phyloP scores from a whole-genome alignment of 2,113 vertebrate genomes.

The Paratilapia polleni region DNA sequence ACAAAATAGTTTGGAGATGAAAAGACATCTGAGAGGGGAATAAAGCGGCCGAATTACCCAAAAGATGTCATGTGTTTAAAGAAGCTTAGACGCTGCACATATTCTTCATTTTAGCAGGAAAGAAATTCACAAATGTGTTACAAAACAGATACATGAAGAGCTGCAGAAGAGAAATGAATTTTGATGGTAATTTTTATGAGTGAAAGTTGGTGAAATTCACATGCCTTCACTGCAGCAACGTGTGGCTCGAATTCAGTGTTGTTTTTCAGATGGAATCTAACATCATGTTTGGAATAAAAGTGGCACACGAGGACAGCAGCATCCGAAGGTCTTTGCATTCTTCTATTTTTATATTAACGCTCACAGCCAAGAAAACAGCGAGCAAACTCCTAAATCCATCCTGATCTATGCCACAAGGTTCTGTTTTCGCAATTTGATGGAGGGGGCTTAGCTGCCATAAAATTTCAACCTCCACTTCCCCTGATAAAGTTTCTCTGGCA shows the following conservation, averaged over 20 bases:
- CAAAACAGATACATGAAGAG: conserved; percentile 25
- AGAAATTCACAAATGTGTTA: conserved; percentile 33
- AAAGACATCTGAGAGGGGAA: conserved; percentile 44
- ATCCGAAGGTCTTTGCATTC: conserved; percentile 37
- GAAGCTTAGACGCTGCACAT: conserved; percentile 39
- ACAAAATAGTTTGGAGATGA: conserved; percentile 50
- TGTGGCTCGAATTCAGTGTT: not conserved
- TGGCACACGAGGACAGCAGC: conserved; percentile 33
- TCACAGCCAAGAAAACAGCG: conserved; percentile 36
- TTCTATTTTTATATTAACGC: conserved; percentile 55
- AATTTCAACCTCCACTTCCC: conserved; percentile 67
- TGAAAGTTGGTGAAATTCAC: not conserved
- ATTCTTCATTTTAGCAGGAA: conserved; percentile 22
- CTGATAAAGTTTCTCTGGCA: conserved; percentile 64
- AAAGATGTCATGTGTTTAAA: conserved; percentile 61
- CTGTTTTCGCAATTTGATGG: conserved; percentile 68
- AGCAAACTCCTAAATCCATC: conserved; percentile 58
- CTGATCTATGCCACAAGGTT: conserved; percentile 69
- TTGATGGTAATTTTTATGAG: not conserved
- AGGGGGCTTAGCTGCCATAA: conserved; percentile 58
- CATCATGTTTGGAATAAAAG: conserved; percentile 1
- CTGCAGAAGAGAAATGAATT: not conserved
- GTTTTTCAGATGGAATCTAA: not conserved
- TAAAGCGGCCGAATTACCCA: conserved; percentile 39
- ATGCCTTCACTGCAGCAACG: not conserved